Base-by-base conservation (phyloP, 1,140 invertebrate genomes). In the Orchestia grillus region DNA sequence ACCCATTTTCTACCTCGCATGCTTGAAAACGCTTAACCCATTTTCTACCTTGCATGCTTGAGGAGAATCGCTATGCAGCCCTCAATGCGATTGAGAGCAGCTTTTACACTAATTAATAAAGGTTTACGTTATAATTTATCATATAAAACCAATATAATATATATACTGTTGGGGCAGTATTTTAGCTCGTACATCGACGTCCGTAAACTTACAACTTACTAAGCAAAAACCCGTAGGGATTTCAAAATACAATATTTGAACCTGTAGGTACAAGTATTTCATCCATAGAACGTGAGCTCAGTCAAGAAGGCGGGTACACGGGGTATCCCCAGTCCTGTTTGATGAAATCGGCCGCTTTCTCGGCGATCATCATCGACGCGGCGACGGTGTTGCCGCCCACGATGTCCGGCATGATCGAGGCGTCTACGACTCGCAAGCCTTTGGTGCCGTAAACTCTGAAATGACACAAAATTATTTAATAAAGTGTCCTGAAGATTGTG, bases 341-440 rank as follows among this genome's bases (percentile, higher is more conserved):
- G 96, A 98, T 98, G 97, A 98, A 97, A 96, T 98, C 98, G 0
- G 98, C 97, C 3, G 97, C 98, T 96, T 98, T 98, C 96, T 98
- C 98, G 0, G 97, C 98, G 41, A 98, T 98, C 98, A 98, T 98
- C 11, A 98, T 97, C 0, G 97, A 98, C 0, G 98, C 98, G 0
- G 98, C 98, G 96, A 98, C 98, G 0, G 98, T 98, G 97, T 98
- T 98, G 0, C 98, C 98, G 0, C 98, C 98, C 0, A 98, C 97
- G 42, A 98, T 98, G 1, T 97, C 97, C 3, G 98, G 98, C 98
- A 98, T 98, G 0, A 98, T 98, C 95, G 98, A 98, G 0, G 98
- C 98, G 96, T 98, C 98, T 11, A 98, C 97, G 0, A 98, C 98
- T 40, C 98, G 97, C 0, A 98, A 97, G 0, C 97, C 97, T 0